Conservation (phyloP, 35 echinoderm and acorn worm genomes). For the Heliocidaris erythrogramma region DNA sequence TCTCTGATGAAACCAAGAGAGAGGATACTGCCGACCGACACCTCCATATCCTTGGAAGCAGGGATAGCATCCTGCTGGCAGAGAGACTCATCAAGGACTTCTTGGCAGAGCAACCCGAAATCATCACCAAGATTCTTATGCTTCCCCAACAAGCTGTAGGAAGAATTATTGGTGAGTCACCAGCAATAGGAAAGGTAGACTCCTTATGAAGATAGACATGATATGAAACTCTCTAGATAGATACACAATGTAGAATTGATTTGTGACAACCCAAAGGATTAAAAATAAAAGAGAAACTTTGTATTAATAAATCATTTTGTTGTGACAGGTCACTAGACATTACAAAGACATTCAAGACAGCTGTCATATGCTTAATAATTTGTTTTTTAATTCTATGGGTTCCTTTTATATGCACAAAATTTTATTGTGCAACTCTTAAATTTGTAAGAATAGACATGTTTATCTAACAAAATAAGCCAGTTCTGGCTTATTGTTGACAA, state of each 20-base stretch:
- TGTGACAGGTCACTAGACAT: neutral
- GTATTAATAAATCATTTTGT: neutral
- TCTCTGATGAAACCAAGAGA: conserved; percentile 57
- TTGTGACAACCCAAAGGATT: too few species aligned
- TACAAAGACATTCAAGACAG: too few species aligned
- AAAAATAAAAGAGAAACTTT: neutral
- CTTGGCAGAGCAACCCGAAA: conserved; percentile 54
- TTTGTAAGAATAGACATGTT: too few species aligned
- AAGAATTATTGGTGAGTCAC: conserved; percentile 74
- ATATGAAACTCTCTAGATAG: neutral
- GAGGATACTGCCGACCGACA: conserved; percentile 60
- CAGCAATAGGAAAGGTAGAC: neutral
- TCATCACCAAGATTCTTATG: conserved; percentile 66
- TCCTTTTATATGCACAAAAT: too few species aligned
- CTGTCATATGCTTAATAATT: too few species aligned
- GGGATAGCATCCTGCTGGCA: conserved; percentile 71
- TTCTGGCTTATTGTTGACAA: too few species aligned
- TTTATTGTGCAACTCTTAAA: too few species aligned
- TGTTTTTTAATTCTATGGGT: too few species aligned
- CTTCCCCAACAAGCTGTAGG: conserved; percentile 80
- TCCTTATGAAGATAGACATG: neutral
- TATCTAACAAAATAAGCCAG: too few species aligned
- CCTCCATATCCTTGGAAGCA: conserved; percentile 76
- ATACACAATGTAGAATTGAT: too few species aligned
- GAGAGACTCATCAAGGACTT: conserved; percentile 71